A percentile compares a stretch with the other conserved stretches of the same genome.
These are phyloP conservation scores for Ecliptopera silaceata DNA, from an alignment of 2,888 invertebrate species.

Conservation along the genomic window DNA sequence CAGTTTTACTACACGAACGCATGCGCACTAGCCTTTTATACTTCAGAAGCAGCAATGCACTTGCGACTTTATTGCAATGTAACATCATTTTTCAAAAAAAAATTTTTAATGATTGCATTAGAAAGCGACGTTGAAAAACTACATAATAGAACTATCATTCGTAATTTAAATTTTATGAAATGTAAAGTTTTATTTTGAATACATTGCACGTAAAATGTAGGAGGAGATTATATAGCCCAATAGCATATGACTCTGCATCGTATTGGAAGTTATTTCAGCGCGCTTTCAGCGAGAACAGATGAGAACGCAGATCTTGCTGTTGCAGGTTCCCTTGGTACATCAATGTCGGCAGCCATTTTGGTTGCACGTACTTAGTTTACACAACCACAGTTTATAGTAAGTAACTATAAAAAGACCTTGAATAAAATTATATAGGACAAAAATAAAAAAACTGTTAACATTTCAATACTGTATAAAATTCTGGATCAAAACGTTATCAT, in stretches of 20 bases:
- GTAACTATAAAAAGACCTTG: neutral
- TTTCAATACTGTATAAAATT: neutral
- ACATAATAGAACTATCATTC: neutral
- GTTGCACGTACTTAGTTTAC: neutral
- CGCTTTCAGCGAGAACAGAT: neutral
- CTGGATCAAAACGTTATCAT: neutral
- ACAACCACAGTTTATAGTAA: neutral
- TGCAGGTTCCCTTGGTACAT: neutral
- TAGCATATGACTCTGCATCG: neutral
- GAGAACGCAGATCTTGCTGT: neutral
- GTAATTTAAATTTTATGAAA: neutral
- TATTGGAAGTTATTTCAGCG: conserved; percentile 6
- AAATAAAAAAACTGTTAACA: no score
- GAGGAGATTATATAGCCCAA: conserved; percentile 14
- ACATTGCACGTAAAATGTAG: conserved; percentile 1
- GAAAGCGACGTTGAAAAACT: neutral
- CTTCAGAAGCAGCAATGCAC: conserved; percentile 15
- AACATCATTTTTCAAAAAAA: neutral
- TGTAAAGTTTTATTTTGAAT: conserved; percentile 9
- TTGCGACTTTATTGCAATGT: conserved; percentile 26
- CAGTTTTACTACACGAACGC: conserved; percentile 14
- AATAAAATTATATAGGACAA: no score
- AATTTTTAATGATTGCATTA: neutral
- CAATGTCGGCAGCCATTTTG: conserved; percentile 1
- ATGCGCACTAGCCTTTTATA: conserved; percentile 1